phyloP scores from a whole-genome alignment of 2,113 vertebrate genomes.

The Pardalotus punctatus region DNA sequence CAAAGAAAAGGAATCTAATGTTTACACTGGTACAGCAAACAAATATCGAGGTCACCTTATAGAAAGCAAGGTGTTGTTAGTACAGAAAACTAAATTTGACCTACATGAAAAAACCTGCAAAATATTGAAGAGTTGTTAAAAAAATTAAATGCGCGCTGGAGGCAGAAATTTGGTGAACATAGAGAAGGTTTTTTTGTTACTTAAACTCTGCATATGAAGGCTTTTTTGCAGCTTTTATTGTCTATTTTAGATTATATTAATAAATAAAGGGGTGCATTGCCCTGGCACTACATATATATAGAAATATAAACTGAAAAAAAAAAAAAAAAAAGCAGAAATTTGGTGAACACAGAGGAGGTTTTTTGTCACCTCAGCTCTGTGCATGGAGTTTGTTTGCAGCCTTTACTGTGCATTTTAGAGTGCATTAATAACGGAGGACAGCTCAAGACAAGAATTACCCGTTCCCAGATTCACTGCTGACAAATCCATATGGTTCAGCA shows the following conservation, averaged over 20 bases:
- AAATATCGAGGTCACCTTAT: background rate
- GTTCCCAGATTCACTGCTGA: background rate
- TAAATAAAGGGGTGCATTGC: background rate
- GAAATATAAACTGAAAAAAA: background rate
- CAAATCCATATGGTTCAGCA: background rate
- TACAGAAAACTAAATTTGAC: background rate
- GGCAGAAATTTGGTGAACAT: background rate
- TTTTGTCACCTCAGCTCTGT: background rate
- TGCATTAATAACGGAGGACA: background rate
- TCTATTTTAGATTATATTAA: background rate
- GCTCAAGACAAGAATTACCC: background rate
- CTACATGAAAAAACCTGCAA: background rate
- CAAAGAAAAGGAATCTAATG: background rate
- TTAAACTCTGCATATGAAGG: background rate
- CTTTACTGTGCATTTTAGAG: background rate
- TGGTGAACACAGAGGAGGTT: background rate
- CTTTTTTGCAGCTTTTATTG: background rate
- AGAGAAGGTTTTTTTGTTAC: background rate
- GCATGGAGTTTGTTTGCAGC: background rate
- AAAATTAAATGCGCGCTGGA: background rate
- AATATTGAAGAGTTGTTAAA: background rate
- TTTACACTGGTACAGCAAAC: background rate
- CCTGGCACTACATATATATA: background rate
- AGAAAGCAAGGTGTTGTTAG: background rate
- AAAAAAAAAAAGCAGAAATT: background rate